Evolutionary conservation across 2,113 vertebrate genomes (phyloP), one percentile per base, ranked within the genome.

Genomic region (Empidonax alnorum): DNA sequence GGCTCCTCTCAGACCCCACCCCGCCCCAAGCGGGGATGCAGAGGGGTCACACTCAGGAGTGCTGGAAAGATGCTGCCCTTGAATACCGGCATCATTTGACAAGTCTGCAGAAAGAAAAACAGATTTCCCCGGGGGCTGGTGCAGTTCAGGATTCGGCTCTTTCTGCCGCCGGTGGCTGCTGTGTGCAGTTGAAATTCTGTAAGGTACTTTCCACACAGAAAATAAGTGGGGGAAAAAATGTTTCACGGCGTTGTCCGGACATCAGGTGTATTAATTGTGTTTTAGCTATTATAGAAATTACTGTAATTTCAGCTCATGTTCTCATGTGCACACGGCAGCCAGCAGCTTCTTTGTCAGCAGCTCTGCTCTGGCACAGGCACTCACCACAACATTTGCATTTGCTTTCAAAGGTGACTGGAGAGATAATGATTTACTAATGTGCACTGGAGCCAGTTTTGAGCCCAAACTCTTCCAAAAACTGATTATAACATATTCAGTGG

Each of bases 231-330:
- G 13, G 13, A 20, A 58, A 71, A 67, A 81, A 47, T 22, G 33
- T 90, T 85, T 87, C 7, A 21, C 50, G 73, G 12, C 14, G 21
- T 90, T 85, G 44, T 56, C 33, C 49, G 72, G 76, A 46, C 47
- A 78, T 65, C 61, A 89, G 49, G 65, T 46, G 15, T 52, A 68
- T 90, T 94, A 96, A 96, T 77, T 86, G 69, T 50, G 50, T 78
- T 95, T 78, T 46, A 78, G 75, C 76, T 81, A 18, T 84, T 81
- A 31, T 6, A 84, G 69, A 71, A 78, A 68, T 52, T 53, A 28
- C 79, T 80, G 47, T 41, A 37, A 78, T 94, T 95, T 89, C 5
- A 5, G 68, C 50, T 73, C 8, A 0, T 76, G 25, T 69, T 83
- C 86, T 88, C 8, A 0, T 41, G 28, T 28, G 55, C 53, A 25